Base-by-base conservation (phyloP, 2,888 invertebrate genomes). In the Drosophila histrio region DNA sequence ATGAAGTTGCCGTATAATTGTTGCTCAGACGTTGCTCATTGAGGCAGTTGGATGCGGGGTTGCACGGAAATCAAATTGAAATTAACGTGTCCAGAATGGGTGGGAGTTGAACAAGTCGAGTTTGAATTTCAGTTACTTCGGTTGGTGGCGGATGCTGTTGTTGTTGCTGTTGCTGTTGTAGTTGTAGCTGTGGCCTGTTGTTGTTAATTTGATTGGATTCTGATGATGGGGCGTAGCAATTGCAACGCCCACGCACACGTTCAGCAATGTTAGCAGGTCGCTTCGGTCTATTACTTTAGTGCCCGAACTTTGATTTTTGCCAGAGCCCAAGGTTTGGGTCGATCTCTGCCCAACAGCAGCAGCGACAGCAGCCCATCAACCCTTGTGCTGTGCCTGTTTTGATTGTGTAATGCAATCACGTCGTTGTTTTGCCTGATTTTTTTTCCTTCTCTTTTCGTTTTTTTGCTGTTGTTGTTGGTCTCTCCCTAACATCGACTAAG, bases 141-240 rank as follows among this genome's bases (percentile, higher is more conserved):
- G 21, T 52, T 52, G 57, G 26, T 38, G 41, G 53, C 46, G 49
- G 44, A 30, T 39, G 30, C 32, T 77, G 85, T 86, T 88, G 90
- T 88, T 89, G 30, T 32, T 36, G 28, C 7, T 39, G 44, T 34
- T 39, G 66, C 41, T 21, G 63, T 36, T 49, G 73, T 19, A 50
- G 67, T 63, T 62, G 66, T 63, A 53, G 72, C 71, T 67, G 79
- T 77, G 80, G 80, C 79, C 78, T 78, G 85, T 86, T 86, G 89
- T 89, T 89, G 90, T 90, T 90, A 90, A 90, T 90, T 90, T 90
- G 90, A 90, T 90, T 90, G 90, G 90, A 89, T 89, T 90, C 90
- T 90, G 90, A 90, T 90, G 90, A 90, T 88, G 88, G 88, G 90
- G 89, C 89, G 89, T 89, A 79, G 74, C 73, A 72, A 72, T 65